These are phyloP conservation scores for Lucifuga dentata DNA, from an alignment of 2,113 vertebrate species.

Conservation along the genomic window DNA sequence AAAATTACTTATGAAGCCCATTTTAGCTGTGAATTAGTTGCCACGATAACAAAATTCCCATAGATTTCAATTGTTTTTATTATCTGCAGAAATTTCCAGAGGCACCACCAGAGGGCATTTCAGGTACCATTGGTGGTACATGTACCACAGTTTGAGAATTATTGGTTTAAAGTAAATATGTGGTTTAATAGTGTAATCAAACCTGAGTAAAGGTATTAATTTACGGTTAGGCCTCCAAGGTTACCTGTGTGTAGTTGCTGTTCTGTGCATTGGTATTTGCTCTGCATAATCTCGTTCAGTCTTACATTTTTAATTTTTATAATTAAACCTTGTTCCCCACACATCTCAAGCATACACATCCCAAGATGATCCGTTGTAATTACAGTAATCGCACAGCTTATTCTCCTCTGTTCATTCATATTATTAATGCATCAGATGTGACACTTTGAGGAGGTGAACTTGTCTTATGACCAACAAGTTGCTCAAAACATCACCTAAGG, in stretches of 20 bases:
- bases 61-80: too few relatives aligned
- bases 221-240: slow-evolving; percentile 4
- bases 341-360: background rate
- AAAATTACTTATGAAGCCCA: too few relatives aligned
- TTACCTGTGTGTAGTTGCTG: too few relatives aligned
- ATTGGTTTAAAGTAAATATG: background rate
- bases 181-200: background rate
- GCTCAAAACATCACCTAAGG: slow-evolving; percentile 21
- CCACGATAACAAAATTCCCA: too few relatives aligned
- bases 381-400: background rate
- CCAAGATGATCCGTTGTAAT: background rate
- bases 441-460: slow-evolving; percentile 1
- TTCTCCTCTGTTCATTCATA: background rate
- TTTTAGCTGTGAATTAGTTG: background rate
- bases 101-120: too few relatives aligned
- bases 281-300: too few relatives aligned
- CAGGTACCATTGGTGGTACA: too few relatives aligned
- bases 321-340: background rate
- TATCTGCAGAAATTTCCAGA: too few relatives aligned
- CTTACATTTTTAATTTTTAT: background rate
- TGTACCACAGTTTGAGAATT: background rate
- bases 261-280: too few relatives aligned
- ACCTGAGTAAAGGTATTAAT: slow-evolving; percentile 11
- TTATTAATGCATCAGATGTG: slow-evolving; percentile 5
- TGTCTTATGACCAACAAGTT: background rate